Evolutionary conservation across 2,888 invertebrate species (phyloP), one percentile per base, ranked within the genome.

Genomic region (Cephus spinipes): DNA sequence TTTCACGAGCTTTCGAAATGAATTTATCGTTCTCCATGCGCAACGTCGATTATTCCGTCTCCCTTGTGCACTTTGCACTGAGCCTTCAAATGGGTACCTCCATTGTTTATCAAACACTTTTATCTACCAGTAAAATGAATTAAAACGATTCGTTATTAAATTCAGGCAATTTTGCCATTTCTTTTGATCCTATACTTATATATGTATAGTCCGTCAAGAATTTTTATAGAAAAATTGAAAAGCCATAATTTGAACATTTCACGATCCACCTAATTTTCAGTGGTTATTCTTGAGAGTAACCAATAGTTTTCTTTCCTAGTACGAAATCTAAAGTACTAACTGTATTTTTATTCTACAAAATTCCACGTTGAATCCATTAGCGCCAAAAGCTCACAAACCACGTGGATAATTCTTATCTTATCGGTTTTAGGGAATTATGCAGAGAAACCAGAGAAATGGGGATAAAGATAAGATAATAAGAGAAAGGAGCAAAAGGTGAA

Each of bases 81-180:
- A 55, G 23, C 55, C 55, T 55, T 23, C 55, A 55, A 55, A 55
- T 55, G 55, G 55, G 23, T 55, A 23, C 55, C 71, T 71, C 71
- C 71, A 33, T 23, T 71, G 71, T 71, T 71, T 71, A 71, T 71
- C 71, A 71, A 30, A 71, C 71, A 71, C 71, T 71, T 33, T 55
- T 23, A 33, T 33, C 30, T 71, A 71, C 71, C 31, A 32, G 71
- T 6, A 23, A 33, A 71, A 71, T 33, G 71, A 71, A 71, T 71
- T 71, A 71, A 30, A 71, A 33, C 71, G 30, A 30, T 71, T 71
- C 30, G 30, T 71, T 71, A 30, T 71, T 71, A 71, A 71, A 71
- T 9, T 15, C 33, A 71, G 30, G 23, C 55, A 55, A 55, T 55
- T 55, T 55, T 23, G 9, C 23, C 23, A 23, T 55, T 23, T 55